phyloP scores from a whole-genome alignment of 2,113 vertebrate species.

The Calyptommatus sinebrachiatus region DNA sequence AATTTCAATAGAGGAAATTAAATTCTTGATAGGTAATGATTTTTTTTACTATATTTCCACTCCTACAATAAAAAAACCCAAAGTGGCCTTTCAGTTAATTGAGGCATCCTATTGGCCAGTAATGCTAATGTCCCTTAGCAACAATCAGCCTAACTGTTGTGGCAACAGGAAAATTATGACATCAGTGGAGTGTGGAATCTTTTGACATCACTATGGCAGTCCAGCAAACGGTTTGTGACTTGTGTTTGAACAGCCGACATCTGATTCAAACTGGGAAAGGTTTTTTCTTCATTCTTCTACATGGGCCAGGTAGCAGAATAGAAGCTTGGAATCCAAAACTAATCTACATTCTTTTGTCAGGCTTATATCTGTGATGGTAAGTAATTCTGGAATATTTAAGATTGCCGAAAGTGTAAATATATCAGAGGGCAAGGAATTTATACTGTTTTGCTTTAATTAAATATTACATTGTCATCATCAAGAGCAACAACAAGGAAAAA shows the following conservation, averaged over 20 bases:
- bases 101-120: background rate
- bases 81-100: background rate
- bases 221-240: background rate
- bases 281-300: slow-evolving; percentile 5
- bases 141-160: slow-evolving; percentile 32
- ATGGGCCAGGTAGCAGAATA: slow-evolving; percentile 9
- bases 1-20: background rate
- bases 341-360: background rate
- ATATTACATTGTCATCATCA: too few relatives aligned
- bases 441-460: background rate
- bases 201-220: background rate
- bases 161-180: slow-evolving; percentile 16
- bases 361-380: slow-evolving; percentile 17
- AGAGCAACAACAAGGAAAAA: background rate
- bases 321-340: background rate
- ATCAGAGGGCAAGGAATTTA: background rate
- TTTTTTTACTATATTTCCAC: background rate
- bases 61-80: background rate
- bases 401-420: background rate
- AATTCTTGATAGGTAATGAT: background rate
- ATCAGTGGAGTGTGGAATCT: slow-evolving; percentile 25
- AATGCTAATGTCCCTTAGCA: slow-evolving; percentile 1
- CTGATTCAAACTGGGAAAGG: slow-evolving; percentile 19
- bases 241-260: background rate
- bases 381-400: slow-evolving; percentile 20